Evolutionary conservation across 2,797 vertebrate genomes (phyloP).

Genomic region (Philypnodon macrostomus): DNA sequence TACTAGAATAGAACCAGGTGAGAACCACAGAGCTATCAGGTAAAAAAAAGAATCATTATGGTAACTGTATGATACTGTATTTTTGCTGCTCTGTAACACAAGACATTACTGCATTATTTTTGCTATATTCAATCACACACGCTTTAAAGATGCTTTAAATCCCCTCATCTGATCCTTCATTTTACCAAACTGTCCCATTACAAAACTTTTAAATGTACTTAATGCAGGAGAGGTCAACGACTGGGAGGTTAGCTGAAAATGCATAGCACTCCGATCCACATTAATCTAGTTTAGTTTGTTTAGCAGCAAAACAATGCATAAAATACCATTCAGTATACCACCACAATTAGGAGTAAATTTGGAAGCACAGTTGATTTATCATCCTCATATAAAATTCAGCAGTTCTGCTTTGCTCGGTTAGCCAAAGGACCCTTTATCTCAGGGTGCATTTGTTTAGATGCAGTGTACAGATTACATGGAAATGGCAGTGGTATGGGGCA

Average conservation of each 20-base stretch:
- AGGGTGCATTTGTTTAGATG: slow-evolving; percentile 34
- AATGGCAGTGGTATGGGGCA: slow-evolving; percentile 25
- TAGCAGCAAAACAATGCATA: slow-evolving; percentile 1
- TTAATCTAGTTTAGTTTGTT: slow-evolving; percentile 14
- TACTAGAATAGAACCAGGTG: too few species aligned
- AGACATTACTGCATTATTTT: slow-evolving; percentile 7
- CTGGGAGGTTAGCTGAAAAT: not conserved
- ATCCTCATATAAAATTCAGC: slow-evolving; percentile 47
- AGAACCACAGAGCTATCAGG: too few species aligned
- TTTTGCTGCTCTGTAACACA: not conserved
- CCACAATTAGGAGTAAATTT: slow-evolving; percentile 24
- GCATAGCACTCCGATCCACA: slow-evolving; percentile 5
- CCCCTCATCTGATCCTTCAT: not conserved
- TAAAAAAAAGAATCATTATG: too few species aligned
- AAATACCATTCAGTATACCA: slow-evolving; percentile 15
- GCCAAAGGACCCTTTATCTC: slow-evolving; percentile 25
- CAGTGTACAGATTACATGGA: slow-evolving; percentile 10
- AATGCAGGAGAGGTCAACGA: slow-evolving; percentile 4
- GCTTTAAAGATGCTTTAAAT: slow-evolving; percentile 4
- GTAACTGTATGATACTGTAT: not conserved
- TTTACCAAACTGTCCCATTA: slow-evolving; percentile 4
- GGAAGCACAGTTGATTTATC: slow-evolving; percentile 30
- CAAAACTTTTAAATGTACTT: slow-evolving; percentile 5
- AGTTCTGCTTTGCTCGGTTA: slow-evolving; percentile 9
- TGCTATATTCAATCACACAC: slow-evolving; percentile 23